These are phyloP conservation scores for Tribolium freemani DNA, from an alignment of 2,888 invertebrate species.

Conservation along the genomic window DNA sequence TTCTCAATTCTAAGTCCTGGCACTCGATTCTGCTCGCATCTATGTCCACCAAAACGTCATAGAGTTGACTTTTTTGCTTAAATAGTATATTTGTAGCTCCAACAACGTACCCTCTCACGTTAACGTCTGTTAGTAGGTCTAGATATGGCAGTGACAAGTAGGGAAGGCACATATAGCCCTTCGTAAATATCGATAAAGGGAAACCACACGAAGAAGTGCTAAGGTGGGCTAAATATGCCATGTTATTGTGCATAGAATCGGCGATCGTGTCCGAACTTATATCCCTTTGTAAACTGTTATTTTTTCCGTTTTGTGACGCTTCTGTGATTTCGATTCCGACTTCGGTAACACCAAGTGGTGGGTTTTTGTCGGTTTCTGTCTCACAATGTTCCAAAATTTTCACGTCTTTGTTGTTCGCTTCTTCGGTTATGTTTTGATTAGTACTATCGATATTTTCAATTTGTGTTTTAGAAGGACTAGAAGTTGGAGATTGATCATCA, in stretches of 20 bases:
- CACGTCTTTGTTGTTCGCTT: conserved; percentile 28
- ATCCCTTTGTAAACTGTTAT: conserved; percentile 77
- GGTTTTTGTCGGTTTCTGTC: conserved; percentile 48
- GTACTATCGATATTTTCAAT: conserved; percentile 36
- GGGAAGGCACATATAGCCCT: conserved; percentile 95
- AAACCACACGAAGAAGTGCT: conserved; percentile 85
- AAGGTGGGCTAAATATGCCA: conserved; percentile 76
- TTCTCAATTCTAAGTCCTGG: conserved; percentile 82
- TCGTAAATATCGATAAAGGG: conserved; percentile 84
- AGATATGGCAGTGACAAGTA: conserved; percentile 96
- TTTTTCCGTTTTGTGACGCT: conserved; percentile 55
- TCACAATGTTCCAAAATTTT: conserved; percentile 41
- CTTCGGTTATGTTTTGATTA: conserved; percentile 34
- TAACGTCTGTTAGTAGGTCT: conserved; percentile 89
- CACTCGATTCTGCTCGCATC: conserved; percentile 89
- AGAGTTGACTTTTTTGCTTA: conserved; percentile 92
- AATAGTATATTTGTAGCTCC: conserved; percentile 99
- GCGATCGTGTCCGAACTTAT: conserved; percentile 77
- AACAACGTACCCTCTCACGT: conserved; percentile 88
- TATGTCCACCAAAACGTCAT: conserved; percentile 93
- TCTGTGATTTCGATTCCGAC: conserved; percentile 66
- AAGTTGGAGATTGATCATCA: conserved; percentile 64
- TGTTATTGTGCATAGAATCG: conserved; percentile 73
- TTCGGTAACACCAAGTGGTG: conserved; percentile 55
- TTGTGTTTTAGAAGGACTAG: conserved; percentile 54